Percentiles rank a stretch among this genome's conserved stretches.
Evolutionary conservation across 2,888 invertebrate species (phyloP).

Genomic region (Chirona hameri): DNA sequence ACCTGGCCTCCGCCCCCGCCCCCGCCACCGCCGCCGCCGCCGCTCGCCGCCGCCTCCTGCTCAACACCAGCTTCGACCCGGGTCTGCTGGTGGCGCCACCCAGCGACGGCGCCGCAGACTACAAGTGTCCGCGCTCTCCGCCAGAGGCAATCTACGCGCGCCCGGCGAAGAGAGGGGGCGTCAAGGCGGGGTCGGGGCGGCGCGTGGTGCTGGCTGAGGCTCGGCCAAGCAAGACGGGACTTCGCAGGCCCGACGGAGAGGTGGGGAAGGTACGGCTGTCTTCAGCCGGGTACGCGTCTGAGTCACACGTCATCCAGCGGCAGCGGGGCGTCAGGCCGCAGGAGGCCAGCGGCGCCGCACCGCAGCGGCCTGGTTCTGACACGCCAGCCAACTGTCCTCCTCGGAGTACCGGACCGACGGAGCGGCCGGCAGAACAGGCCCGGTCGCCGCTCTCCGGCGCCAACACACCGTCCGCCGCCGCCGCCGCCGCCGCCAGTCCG

Average conservation of each 20-base stretch:
- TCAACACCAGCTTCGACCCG: conserved; percentile 13
- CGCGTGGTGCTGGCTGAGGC: too few species aligned
- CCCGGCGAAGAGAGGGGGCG: too few species aligned
- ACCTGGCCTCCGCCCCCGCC: background rate
- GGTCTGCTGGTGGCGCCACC: background rate
- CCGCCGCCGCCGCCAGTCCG: background rate
- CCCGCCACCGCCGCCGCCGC: background rate
- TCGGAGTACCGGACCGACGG: too few species aligned
- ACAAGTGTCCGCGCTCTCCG: background rate
- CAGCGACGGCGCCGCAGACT: background rate
- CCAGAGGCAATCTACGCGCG: conserved; percentile 8
- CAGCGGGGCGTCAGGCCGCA: background rate
- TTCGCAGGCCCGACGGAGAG: too few species aligned
- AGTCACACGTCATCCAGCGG: too few species aligned
- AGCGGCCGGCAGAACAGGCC: too few species aligned
- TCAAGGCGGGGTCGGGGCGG: too few species aligned
- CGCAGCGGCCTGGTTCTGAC: background rate
- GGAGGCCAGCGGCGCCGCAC: background rate
- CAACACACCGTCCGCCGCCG: background rate
- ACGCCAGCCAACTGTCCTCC: background rate
- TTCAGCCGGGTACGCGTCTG: too few species aligned
- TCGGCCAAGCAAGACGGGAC: too few species aligned
- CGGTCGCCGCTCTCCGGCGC: background rate
- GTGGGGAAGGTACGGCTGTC: too few species aligned
- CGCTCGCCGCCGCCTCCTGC: background rate